Evolutionary conservation across 2,888 invertebrate species (phyloP), one percentile per base, ranked within the genome.

Genomic region (Polydesmus complanatus): DNA sequence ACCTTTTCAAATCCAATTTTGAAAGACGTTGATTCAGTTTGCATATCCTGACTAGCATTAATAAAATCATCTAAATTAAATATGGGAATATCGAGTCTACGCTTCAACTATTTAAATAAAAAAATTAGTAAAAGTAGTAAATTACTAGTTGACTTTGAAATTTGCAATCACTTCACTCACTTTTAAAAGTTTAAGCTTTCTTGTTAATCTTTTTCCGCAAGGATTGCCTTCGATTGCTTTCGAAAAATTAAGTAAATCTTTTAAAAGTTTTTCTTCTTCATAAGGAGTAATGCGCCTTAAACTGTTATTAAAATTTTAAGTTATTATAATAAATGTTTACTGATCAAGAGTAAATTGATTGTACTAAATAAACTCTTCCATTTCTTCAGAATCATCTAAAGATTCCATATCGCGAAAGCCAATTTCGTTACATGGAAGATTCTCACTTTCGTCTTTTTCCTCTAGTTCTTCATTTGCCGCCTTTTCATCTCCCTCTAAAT

Each of bases 171-270:
- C n/a, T n/a, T n/a, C n/a, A 18, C 8, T 50, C 49, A 77, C 70
- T 67, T 78, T 77, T 23, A 82, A 74, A 18, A 82, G 72, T n/a
- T 73, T 72, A 11, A 83, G 71, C 71, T 83, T 83, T 50, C 82
- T 72, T 66, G 79, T 78, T 0, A 82, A 70, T 48, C 81, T 75
- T 57, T 69, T 68, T 5, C 78, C 69, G 37, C 69, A 68, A 3
- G 69, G 67, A 2, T 70, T 66, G 2, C 75, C 68, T 11, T 67
- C 65, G 26, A 68, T 64, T 1, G 72, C 60, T 63, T 67, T 71
- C 60, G 72, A 70, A 5, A 64, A 62, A 25, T 65, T 63, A 50
- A 68, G 63, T 27, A 72, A 60, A 22, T 64, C 61, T 27, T 69
- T 67, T 8, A 79, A 66, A 27, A 79, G 66, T 64, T 74, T 73